Evolutionary conservation across 2,797 vertebrate species (phyloP).

Genomic region (Siniperca obscura): DNA sequence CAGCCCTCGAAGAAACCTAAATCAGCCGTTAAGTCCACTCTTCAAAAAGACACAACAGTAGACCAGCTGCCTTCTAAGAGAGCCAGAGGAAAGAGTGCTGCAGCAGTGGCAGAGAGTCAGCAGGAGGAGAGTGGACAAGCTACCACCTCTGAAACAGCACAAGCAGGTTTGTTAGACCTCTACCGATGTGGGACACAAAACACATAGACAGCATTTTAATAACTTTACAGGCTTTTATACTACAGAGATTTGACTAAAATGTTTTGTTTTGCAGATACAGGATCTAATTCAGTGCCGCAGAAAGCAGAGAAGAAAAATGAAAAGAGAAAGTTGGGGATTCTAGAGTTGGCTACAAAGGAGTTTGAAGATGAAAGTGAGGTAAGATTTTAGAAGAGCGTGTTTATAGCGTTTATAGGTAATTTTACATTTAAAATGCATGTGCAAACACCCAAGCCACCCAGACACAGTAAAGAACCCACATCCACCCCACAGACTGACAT

Average conservation of each 20-base stretch:
- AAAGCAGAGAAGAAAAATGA: conserved; percentile 45
- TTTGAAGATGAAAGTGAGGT: conserved; percentile 83
- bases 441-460: not conserved
- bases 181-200: not conserved
- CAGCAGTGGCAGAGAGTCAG: not conserved
- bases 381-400: conserved; percentile 10
- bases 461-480: not conserved
- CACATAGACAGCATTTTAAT: not conserved
- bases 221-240: not conserved
- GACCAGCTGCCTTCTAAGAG: conserved; percentile 59
- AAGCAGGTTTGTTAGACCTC: conserved; percentile 48
- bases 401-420: not conserved
- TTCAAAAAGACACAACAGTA: not conserved
- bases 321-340: conserved; percentile 76
- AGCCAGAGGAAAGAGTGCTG: conserved; percentile 33
- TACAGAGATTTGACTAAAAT: not conserved
- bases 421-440: not conserved
- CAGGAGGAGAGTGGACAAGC: not conserved
- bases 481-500: not conserved
- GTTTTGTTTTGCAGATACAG: conserved; percentile 46
- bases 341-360: conserved; percentile 81
- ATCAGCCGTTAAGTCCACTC: not conserved
- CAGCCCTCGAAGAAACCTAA: conserved; percentile 20
- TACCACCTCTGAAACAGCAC: conserved; percentile 11
- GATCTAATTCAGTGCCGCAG: conserved; percentile 14